These are phyloP conservation scores for Ictalurus furcatus DNA, from an alignment of 2,113 vertebrate species.

Conservation along the genomic window DNA sequence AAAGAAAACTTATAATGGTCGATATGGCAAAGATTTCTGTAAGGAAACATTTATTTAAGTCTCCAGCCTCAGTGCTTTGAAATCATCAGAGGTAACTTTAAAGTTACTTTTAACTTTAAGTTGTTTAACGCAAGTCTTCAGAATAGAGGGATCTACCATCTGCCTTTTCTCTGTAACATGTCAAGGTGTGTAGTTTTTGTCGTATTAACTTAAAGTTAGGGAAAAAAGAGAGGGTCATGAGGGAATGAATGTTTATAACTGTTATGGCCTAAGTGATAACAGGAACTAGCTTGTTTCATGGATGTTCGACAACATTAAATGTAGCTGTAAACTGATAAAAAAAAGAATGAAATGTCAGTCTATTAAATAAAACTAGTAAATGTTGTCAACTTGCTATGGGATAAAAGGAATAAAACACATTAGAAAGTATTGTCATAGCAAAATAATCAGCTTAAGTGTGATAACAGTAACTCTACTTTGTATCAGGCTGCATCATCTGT, in stretches of 20 bases:
- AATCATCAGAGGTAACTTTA: not conserved
- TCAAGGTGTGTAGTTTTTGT: not conserved
- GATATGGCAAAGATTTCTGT: not conserved
- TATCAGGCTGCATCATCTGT: not conserved
- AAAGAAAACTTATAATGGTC: not conserved
- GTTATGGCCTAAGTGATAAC: not conserved
- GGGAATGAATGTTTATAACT: not conserved
- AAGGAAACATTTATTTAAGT: not conserved
- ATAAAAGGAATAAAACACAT: not conserved
- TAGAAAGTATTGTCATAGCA: not conserved
- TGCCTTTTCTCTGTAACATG: not conserved
- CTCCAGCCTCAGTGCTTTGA: not conserved
- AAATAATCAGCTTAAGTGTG: not conserved
- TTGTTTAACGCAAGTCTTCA: too few species aligned
- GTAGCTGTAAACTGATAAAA: not conserved
- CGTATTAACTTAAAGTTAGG: not conserved
- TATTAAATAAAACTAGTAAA: not conserved
- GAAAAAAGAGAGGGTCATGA: not conserved
- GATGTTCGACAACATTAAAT: not conserved
- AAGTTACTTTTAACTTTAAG: too few species aligned
- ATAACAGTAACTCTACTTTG: not conserved
- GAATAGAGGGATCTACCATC: not conserved
- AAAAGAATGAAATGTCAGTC: not conserved
- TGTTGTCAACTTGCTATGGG: not conserved
- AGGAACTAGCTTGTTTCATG: not conserved